These are phyloP conservation scores for Solenodon paradoxus DNA, from an alignment of 2,113 vertebrate genomes.

Conservation along the genomic window DNA sequence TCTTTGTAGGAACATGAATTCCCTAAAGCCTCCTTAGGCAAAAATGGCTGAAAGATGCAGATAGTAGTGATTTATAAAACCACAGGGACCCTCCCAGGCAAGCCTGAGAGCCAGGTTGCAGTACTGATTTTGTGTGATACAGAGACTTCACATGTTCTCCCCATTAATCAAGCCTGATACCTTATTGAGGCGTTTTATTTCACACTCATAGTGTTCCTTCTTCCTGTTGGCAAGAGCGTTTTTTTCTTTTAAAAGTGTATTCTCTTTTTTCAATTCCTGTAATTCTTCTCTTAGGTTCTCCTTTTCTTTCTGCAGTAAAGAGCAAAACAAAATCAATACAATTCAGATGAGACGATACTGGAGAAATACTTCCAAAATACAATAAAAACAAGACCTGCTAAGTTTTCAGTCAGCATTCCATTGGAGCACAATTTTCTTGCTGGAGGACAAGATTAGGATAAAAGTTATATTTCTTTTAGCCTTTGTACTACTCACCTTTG, in stretches of 20 bases:
- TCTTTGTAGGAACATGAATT: not conserved
- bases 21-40: not conserved
- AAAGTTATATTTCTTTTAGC: not conserved
- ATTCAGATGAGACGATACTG: slow-evolving; percentile 14
- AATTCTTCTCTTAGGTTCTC: slow-evolving; percentile 72
- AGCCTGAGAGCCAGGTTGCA: not conserved
- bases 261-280: slow-evolving; percentile 79
- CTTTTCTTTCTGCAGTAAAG: slow-evolving; percentile 74
- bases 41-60: not conserved
- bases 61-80: not conserved
- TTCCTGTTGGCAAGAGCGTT: slow-evolving; percentile 64
- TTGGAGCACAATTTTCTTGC: not conserved
- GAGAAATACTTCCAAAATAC: not conserved
- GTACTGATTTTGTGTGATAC: not conserved
- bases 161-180: slow-evolving; percentile 51
- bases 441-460: not conserved
- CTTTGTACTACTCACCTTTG: not conserved
- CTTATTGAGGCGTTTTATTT: slow-evolving; percentile 85
- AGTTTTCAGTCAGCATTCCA: not conserved
- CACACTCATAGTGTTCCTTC: slow-evolving; percentile 81
- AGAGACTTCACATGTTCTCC: not conserved
- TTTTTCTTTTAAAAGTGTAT: slow-evolving; percentile 81
- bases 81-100: rapidly evolving
- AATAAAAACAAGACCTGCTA: not conserved
- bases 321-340: slow-evolving; percentile 56